These are phyloP conservation scores for Saguinus imperator DNA, from an alignment of 2,113 vertebrate genomes.

Conservation along the genomic window DNA sequence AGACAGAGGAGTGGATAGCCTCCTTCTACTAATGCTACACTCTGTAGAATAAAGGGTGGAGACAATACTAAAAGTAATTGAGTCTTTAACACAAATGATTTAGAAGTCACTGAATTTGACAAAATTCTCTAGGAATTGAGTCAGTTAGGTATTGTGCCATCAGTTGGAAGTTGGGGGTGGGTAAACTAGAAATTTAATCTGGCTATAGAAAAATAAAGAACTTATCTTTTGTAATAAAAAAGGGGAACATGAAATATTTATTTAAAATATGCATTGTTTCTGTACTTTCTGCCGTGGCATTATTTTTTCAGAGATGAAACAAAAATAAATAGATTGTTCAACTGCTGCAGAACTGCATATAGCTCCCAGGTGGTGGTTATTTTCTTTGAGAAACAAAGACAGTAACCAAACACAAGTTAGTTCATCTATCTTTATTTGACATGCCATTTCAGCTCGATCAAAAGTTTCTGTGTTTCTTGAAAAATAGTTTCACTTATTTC, in stretches of 20 bases:
- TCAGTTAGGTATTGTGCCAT: background rate
- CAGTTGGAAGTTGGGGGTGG: background rate
- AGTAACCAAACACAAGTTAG: slow-evolving; percentile 18
- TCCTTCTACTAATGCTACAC: background rate
- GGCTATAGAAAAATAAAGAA: background rate
- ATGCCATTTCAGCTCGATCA: background rate
- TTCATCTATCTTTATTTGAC: slow-evolving; percentile 44
- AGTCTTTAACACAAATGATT: background rate
- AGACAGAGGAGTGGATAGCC: background rate
- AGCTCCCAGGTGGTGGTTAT: background rate
- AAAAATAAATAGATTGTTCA: slow-evolving; percentile 22
- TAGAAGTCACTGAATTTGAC: background rate
- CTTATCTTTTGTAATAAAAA: background rate
- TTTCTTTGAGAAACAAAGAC: slow-evolving; percentile 38
- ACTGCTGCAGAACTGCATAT: background rate
- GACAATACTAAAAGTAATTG: background rate
- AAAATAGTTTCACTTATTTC: slow-evolving; percentile 40
- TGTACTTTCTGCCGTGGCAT: background rate
- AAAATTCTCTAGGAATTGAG: background rate
- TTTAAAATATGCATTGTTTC: background rate
- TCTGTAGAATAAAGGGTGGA: background rate
- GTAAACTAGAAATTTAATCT: background rate
- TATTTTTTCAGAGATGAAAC: background rate
- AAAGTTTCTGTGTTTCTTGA: slow-evolving; percentile 35
- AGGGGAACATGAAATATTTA: background rate